Conservation (phyloP, 2,797 vertebrate species). For the Oryzias sinensis region DNA sequence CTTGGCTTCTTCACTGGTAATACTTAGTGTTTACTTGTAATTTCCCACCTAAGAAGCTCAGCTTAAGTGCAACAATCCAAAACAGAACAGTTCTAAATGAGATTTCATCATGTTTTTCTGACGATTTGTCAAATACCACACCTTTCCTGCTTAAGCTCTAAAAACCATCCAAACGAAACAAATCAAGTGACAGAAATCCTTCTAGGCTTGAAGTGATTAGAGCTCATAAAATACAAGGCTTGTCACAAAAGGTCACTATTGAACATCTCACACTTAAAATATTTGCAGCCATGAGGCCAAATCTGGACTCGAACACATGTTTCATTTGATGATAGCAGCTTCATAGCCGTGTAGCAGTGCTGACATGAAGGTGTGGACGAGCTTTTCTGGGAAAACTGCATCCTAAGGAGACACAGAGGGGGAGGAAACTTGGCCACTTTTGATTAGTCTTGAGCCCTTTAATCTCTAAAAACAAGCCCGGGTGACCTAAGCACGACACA, state of each 20-base stretch:
- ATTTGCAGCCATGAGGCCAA: conserved; percentile 4
- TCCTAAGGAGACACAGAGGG: conserved; percentile 28
- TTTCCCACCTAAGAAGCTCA: too few relatives aligned
- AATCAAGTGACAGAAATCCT: conserved; percentile 10
- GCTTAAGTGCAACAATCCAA: too few relatives aligned
- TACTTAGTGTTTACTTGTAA: too few relatives aligned
- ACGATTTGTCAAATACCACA: neutral
- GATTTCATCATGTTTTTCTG: neutral
- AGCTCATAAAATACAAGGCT: conserved; percentile 22
- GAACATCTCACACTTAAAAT: conserved; percentile 2
- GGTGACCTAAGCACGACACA: conserved; percentile 40
- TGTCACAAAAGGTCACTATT: conserved; percentile 16
- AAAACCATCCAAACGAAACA: conserved; percentile 25
- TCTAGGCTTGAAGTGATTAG: conserved; percentile 17
- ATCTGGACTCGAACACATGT: conserved; percentile 5
- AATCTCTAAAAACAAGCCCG: conserved; percentile 32
- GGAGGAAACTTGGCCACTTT: conserved; percentile 34
- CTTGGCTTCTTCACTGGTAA: too few relatives aligned
- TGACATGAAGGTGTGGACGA: neutral
- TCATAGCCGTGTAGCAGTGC: conserved; percentile 4
- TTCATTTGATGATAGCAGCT: conserved; percentile 9
- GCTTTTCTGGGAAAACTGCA: conserved; percentile 22
- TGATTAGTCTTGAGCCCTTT: conserved; percentile 56
- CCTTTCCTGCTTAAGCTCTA: neutral
- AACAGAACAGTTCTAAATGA: neutral